These are phyloP conservation scores for Aproaerema taeniolella DNA, from an alignment of 2,888 invertebrate genomes.

Conservation along the genomic window DNA sequence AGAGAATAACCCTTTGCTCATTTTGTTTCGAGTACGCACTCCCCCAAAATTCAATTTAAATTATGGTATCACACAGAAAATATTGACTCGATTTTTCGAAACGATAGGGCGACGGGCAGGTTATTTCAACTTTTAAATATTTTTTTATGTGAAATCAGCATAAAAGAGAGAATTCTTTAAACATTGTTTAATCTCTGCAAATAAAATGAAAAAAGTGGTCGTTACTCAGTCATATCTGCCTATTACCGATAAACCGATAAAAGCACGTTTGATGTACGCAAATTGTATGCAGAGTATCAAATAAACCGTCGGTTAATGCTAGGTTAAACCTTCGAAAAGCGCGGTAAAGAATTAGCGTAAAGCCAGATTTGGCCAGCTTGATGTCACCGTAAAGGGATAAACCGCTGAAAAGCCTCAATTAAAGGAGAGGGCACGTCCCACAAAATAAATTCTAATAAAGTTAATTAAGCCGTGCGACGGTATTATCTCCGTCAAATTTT, in stretches of 20 bases:
- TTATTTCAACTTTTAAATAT: no score
- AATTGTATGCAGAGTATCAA: no score
- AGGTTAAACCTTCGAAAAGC: no score
- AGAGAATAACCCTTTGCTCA: slow-evolving; percentile 43
- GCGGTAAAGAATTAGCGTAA: slow-evolving; percentile 14
- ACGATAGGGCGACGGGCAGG: no score
- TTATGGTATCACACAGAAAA: slow-evolving; percentile 20
- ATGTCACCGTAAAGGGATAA: slow-evolving; percentile 32
- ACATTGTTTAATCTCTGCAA: no score
- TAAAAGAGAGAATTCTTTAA: no score
- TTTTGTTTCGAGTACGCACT: slow-evolving; percentile 29
- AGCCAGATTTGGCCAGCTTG: slow-evolving; percentile 30
- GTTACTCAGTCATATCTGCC: no score
- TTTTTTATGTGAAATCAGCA: no score
- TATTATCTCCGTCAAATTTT: slow-evolving; percentile 64
- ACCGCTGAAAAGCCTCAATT: slow-evolving; percentile 29
- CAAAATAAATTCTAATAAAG: slow-evolving; percentile 71
- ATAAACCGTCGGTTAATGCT: no score
- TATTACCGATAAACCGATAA: no score
- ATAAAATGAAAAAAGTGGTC: no score
- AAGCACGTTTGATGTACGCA: no score
- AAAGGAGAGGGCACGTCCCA: slow-evolving; percentile 45
- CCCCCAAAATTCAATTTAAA: slow-evolving; percentile 24
- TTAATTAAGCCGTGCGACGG: slow-evolving; percentile 66
- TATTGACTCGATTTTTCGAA: slow-evolving; percentile 19